A percentile compares a stretch with the other conserved stretches of the same genome.
These are phyloP conservation scores for Andrena minutula DNA, from an alignment of 2,888 invertebrate species.

Conservation along the genomic window DNA sequence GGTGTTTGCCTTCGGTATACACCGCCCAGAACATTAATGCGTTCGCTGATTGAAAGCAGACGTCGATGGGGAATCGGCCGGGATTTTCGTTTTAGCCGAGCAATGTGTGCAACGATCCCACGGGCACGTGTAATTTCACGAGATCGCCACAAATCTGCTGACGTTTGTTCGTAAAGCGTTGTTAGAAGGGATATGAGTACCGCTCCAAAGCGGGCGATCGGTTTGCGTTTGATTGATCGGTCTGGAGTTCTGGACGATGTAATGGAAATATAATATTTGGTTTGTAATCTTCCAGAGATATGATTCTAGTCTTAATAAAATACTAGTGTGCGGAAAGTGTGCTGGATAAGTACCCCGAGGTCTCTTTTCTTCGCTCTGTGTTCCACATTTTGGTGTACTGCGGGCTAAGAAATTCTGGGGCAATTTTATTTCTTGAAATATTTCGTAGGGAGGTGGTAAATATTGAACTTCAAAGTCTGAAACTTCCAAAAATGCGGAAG, in stretches of 20 bases:
- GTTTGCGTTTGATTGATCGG: neutral
- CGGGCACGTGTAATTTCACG: constrained; percentile 13
- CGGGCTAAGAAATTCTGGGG: neutral
- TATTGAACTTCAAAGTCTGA: neutral
- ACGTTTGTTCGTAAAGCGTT: constrained; percentile 3
- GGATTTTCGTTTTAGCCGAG: constrained; percentile 36
- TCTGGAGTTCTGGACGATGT: neutral
- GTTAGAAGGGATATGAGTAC: neutral
- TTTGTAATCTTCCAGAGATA: too few species aligned
- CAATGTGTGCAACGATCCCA: neutral
- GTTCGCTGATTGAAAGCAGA: constrained; percentile 57
- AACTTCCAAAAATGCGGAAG: neutral
- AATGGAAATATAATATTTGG: too few species aligned
- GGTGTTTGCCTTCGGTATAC: constrained; percentile 17
- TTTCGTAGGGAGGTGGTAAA: neutral
- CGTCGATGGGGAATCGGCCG: constrained; percentile 5
- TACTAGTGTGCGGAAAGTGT: too few species aligned
- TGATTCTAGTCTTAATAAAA: too few species aligned
- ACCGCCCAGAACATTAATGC: constrained; percentile 52
- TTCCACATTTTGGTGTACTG: neutral
- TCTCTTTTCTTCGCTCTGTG: too few species aligned
- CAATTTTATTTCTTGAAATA: neutral
- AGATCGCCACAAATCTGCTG: constrained; percentile 18
- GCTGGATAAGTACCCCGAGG: too few species aligned
- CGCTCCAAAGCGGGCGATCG: neutral